Conservation (phyloP, 2,888 invertebrate genomes). For the Drosophila pseudotakahashii region DNA sequence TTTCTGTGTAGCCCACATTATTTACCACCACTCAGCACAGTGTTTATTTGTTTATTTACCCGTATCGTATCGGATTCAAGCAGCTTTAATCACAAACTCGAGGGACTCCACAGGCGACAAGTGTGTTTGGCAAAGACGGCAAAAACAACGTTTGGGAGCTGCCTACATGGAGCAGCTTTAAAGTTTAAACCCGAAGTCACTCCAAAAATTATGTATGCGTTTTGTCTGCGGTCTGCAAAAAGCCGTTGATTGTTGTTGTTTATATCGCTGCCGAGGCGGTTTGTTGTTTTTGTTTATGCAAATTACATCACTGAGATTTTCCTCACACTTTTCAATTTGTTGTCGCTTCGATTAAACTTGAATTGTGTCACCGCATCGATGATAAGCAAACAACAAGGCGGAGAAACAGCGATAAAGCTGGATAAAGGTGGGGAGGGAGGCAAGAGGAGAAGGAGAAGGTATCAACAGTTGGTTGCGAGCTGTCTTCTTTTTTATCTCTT, state of each 20-base stretch:
- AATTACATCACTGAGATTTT: conserved; percentile 67
- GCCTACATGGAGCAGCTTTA: conserved; percentile 32
- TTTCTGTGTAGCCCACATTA: not conserved
- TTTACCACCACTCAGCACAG: not conserved
- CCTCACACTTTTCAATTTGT: conserved; percentile 45
- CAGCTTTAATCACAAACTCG: conserved; percentile 35
- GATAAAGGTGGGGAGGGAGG: conserved; percentile 8
- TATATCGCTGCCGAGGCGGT: not conserved
- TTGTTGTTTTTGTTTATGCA: conserved; percentile 61
- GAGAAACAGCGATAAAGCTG: conserved; percentile 18
- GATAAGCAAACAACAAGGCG: conserved; percentile 36
- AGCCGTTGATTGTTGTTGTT: conserved; percentile 26
- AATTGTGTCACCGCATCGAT: conserved; percentile 60
- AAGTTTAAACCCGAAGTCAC: conserved; percentile 64
- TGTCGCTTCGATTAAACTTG: conserved; percentile 64
- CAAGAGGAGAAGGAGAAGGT: conserved; percentile 3
- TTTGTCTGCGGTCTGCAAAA: conserved; percentile 40
- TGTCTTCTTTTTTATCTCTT: not conserved
- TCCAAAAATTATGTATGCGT: conserved; percentile 61
- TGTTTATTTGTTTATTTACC: conserved; percentile 28
- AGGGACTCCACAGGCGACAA: conserved; percentile 26
- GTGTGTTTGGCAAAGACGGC: conserved; percentile 17
- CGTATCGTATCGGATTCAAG: conserved; percentile 27
- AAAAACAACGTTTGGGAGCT: conserved; percentile 13
- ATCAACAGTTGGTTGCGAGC: conserved; percentile 70